These are phyloP conservation scores for Ursus arctos DNA, from an alignment of 2,113 vertebrate genomes.

Conservation along the genomic window DNA sequence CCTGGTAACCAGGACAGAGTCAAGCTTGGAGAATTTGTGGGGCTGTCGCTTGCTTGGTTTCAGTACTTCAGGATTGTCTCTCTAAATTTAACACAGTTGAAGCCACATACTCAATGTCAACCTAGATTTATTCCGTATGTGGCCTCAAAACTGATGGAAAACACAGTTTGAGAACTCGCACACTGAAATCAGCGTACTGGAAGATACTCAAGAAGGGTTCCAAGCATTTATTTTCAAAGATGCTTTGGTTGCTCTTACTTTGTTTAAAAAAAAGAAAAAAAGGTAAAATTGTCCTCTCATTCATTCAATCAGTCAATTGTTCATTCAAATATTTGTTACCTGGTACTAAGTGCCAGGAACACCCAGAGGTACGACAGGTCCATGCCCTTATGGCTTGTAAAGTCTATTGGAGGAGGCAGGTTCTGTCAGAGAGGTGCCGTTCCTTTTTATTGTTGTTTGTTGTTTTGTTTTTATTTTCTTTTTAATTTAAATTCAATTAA, in stretches of 20 bases:
- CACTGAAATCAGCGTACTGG: not conserved
- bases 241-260: not conserved
- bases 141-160: conserved; percentile 30
- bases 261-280: not conserved
- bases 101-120: not conserved
- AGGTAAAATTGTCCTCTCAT: not conserved
- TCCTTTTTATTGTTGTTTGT: not conserved
- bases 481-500: not conserved
- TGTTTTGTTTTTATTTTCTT: not conserved
- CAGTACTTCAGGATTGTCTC: not conserved
- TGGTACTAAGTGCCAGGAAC: not conserved
- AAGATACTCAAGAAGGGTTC: not conserved
- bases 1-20: not conserved
- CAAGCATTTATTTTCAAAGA: not conserved
- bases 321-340: not conserved
- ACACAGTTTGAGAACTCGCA: not conserved
- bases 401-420: not conserved
- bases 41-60: not conserved
- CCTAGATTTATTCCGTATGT: not conserved
- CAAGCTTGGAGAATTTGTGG: not conserved
- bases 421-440: not conserved
- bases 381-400: not conserved
- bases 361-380: not conserved
- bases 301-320: not conserved
- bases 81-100: not conserved